Evolutionary conservation across 2,113 vertebrate species (phyloP).

Genomic region (Thamnophis sirtalis): DNA sequence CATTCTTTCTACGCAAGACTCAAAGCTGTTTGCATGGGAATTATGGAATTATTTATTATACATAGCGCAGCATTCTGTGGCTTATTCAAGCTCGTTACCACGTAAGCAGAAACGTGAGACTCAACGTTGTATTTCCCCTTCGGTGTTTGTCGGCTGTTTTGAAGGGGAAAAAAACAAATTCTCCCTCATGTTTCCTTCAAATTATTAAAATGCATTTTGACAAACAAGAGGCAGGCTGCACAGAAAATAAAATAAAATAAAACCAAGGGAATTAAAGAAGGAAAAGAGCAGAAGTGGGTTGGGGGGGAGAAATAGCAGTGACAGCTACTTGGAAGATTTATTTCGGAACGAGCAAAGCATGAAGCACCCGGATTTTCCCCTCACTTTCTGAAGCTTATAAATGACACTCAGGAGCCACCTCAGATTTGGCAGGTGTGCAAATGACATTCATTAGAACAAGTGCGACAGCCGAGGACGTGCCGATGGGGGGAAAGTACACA

Average conservation of each 20-base stretch:
- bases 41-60: not conserved
- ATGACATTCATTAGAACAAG: fast-evolving
- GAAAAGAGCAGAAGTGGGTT: fast-evolving
- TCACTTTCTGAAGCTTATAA: not conserved
- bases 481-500: fast-evolving
- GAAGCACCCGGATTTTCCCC: not conserved
- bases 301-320: fast-evolving
- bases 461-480: not conserved
- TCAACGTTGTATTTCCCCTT: not conserved
- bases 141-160: fast-evolving
- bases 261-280: not conserved
- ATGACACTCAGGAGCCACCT: not conserved
- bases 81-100: not conserved
- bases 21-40: not conserved
- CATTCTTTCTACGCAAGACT: not conserved
- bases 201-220: fast-evolving
- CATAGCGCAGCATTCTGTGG: not conserved
- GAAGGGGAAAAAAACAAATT: not conserved
- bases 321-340: not conserved
- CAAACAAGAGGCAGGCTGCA: fast-evolving
- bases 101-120: constrained; percentile 6
- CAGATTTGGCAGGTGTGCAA: fast-evolving
- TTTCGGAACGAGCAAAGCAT: constrained; percentile 2
- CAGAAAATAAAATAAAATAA: not conserved
- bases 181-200: not conserved